Conservation (phyloP, 2,797 vertebrate species). For the Carapus acus region DNA sequence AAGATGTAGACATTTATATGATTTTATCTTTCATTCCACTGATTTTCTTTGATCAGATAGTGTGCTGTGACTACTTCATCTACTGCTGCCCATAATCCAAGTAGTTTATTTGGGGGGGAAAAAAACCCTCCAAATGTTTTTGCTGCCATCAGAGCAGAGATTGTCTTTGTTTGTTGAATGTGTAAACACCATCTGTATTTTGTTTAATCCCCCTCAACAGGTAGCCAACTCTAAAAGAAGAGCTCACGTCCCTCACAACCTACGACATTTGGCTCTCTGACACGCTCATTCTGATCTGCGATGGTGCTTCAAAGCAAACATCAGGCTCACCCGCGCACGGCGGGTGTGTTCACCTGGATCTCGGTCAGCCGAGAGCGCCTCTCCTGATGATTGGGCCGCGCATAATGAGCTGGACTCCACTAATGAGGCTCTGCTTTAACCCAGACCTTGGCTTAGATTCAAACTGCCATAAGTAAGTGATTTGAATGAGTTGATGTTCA, state of each 20-base stretch:
- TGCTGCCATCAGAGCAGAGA: slow-evolving; percentile 18
- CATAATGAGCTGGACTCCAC: slow-evolving; percentile 54
- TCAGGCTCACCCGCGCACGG: slow-evolving; percentile 57
- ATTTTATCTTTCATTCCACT: too few species aligned
- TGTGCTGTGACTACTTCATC: background rate
- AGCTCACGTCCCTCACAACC: slow-evolving; percentile 58
- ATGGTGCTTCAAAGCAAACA: slow-evolving; percentile 66
- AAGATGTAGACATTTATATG: too few species aligned
- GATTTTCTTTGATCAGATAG: too few species aligned
- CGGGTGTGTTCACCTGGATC: slow-evolving; percentile 57
- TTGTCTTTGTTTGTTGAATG: slow-evolving; percentile 44
- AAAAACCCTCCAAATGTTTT: slow-evolving; percentile 7
- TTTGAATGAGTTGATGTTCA: slow-evolving; percentile 20
- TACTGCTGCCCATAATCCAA: background rate
- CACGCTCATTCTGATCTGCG: slow-evolving; percentile 47
- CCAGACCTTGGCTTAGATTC: slow-evolving; percentile 51
- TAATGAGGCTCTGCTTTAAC: slow-evolving; percentile 57
- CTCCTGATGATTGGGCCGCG: slow-evolving; percentile 54
- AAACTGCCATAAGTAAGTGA: slow-evolving; percentile 39
- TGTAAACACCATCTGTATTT: slow-evolving; percentile 65
- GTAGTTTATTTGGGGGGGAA: background rate
- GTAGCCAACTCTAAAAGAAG: slow-evolving; percentile 59
- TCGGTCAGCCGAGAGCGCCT: slow-evolving; percentile 44
- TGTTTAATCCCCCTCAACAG: slow-evolving; percentile 69
- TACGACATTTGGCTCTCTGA: slow-evolving; percentile 60